Evolutionary conservation across 2,113 vertebrate genomes (phyloP).

Genomic region (Penelope pileata): DNA sequence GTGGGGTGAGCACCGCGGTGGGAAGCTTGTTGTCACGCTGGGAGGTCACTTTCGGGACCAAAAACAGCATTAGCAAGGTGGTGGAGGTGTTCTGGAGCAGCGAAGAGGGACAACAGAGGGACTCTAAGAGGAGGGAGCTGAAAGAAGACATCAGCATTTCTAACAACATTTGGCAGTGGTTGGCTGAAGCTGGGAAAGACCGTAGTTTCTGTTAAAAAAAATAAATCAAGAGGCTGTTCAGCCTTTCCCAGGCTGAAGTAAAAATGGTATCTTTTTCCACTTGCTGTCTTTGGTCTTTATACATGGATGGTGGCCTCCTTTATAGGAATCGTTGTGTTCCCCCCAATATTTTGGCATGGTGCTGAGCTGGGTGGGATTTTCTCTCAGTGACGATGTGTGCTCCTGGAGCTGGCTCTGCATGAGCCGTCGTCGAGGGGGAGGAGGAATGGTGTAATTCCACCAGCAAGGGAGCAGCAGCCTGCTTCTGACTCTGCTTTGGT

Average conservation of each 20-base stretch:
- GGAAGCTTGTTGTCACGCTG: background rate
- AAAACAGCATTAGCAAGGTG: background rate
- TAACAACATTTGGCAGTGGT: rapidly evolving
- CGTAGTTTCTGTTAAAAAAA: background rate
- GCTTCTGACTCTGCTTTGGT: background rate
- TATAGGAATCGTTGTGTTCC: rapidly evolving
- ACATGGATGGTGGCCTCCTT: rapidly evolving
- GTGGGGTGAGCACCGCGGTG: background rate
- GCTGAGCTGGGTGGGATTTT: background rate
- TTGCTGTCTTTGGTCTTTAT: background rate
- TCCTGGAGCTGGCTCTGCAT: background rate
- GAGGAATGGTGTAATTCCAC: background rate
- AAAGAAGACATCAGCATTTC: background rate
- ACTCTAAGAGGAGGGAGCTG: background rate
- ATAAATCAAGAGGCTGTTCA: background rate
- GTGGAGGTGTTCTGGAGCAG: background rate
- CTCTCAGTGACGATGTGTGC: background rate
- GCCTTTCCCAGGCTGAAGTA: background rate
- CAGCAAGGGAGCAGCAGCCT: background rate
- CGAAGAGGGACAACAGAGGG: background rate
- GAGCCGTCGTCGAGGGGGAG: rapidly evolving
- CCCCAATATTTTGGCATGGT: background rate
- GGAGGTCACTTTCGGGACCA: background rate
- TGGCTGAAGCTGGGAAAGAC: background rate
- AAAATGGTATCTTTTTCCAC: background rate